A percentile compares a stretch with the other conserved stretches of the same genome.
Conservation (phyloP, 2,888 invertebrate genomes). For the Agrotis ipsilon region DNA sequence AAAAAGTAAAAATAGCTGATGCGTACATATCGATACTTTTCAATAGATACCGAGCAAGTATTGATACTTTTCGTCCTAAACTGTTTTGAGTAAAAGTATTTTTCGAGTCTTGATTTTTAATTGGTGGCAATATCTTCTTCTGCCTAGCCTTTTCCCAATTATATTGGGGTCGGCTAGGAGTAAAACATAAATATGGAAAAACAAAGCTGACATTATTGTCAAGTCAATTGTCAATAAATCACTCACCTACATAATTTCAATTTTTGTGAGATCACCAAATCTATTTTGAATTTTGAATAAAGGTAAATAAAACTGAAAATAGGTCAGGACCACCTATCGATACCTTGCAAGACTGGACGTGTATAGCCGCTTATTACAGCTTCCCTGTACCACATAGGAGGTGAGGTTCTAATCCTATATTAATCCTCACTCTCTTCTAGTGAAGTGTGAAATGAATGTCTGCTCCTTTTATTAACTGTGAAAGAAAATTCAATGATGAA, state of each 20-base stretch:
- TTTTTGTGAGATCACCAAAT: not conserved
- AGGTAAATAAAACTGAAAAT: not conserved
- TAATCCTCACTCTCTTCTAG: slow-evolving; percentile 34
- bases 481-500: slow-evolving; percentile 3
- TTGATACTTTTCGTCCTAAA: too few relatives aligned
- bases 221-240: not conserved
- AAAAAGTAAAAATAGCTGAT: too few relatives aligned
- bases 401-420: slow-evolving; percentile 27
- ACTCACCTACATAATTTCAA: not conserved
- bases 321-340: slow-evolving; percentile 16
- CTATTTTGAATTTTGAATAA: not conserved
- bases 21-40: too few relatives aligned
- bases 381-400: not conserved
- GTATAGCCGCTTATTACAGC: slow-evolving; percentile 14
- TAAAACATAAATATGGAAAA: not conserved
- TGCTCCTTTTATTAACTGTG: not conserved
- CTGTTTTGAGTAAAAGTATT: too few relatives aligned
- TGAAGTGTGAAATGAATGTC: slow-evolving; percentile 47
- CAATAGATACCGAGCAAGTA: too few relatives aligned
- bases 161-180: too few relatives aligned
- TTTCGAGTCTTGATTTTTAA: not conserved
- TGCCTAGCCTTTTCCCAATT: too few relatives aligned
- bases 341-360: slow-evolving; percentile 36
- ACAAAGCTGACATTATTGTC: not conserved
- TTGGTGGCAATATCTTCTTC: not conserved